Evolutionary conservation across 2,113 vertebrate species (phyloP), one percentile per base, ranked within the genome.

Genomic region (Paratilapia polleni): DNA sequence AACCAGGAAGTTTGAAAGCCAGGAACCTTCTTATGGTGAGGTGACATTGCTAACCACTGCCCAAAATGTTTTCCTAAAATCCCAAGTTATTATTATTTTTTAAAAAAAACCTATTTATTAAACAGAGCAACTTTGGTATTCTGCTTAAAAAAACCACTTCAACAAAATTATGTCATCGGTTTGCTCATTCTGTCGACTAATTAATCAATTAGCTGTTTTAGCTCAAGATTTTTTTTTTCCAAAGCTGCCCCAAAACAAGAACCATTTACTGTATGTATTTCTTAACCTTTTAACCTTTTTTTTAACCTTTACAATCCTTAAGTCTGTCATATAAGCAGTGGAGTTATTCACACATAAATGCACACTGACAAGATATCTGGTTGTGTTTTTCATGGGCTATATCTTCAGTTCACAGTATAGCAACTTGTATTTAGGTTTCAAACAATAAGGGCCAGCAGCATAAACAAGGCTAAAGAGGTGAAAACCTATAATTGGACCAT

Each of bases 401-500:
- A 22, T 87, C 38, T 63, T 58, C 36, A 62, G 54, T 12, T 57
- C 13, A 36, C 7, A 2, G 31, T 22, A 15, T 81, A n/a, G 52
- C 57, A 31, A 57, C 0, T 56, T 68, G 3, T 7, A 31, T 41
- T 57, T 43, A 36, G 58, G 73, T 56, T 63, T 63, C 38, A n/a
- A 56, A 5, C 22, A 64, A 5, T 70, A 31, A 20, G 19, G 28
- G 47, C 24, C 68, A 8, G 20, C 66, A 62, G 84, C 68, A 70
- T 38, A 80, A 64, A 82, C 52, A 63, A 43, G 8, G 63, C 78
- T 31, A 77, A 43, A 75, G 36, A 58, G 34, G 76, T 90, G 68
- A 83, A 60, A 88, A 85, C 24, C 14, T 76, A 36, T 87, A 78
- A 93, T 88, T 89, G 64, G 76, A 75, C 62, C 34, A 11, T 73